These are phyloP conservation scores for Amia ocellicauda DNA, from an alignment of 2,113 vertebrate genomes.

Conservation along the genomic window DNA sequence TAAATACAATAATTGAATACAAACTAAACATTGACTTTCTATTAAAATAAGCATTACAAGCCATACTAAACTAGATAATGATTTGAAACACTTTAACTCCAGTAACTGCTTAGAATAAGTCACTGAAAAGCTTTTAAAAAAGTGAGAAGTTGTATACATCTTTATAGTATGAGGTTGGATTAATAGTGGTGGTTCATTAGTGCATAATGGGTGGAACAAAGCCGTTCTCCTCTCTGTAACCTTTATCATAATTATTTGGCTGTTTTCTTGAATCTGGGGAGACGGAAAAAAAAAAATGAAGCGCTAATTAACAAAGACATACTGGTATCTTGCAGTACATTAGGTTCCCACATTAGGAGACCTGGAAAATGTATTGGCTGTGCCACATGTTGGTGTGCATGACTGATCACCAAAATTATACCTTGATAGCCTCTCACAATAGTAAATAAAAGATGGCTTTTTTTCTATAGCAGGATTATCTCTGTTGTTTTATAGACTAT, in stretches of 20 bases:
- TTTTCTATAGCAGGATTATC: conserved; percentile 37
- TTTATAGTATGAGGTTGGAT: conserved; percentile 4
- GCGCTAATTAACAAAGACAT: conserved; percentile 24
- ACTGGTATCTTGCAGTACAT: conserved; percentile 24
- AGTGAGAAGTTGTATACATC: neutral
- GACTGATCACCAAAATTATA: conserved; percentile 25
- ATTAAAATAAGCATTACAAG: neutral
- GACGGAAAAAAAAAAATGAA: conserved; percentile 3
- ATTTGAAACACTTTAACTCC: neutral
- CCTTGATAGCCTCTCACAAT: conserved; percentile 27
- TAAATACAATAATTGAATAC: too few relatives aligned
- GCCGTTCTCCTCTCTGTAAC: neutral
- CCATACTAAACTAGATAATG: neutral
- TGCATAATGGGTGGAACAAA: neutral
- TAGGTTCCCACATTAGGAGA: conserved; percentile 28
- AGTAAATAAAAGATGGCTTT: conserved; percentile 33
- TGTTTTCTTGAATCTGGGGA: conserved; percentile 12
- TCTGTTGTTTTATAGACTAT: conserved; percentile 40
- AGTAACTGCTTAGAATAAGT: neutral
- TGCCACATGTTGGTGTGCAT: conserved; percentile 28
- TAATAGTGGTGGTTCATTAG: neutral
- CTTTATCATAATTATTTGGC: conserved; percentile 17
- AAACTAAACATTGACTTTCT: neutral
- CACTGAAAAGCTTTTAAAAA: neutral
- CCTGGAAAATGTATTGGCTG: conserved; percentile 25